phyloP scores from a whole-genome alignment of 92 coral and sea anemone genomes.

The Micromussa lordhowensis region DNA sequence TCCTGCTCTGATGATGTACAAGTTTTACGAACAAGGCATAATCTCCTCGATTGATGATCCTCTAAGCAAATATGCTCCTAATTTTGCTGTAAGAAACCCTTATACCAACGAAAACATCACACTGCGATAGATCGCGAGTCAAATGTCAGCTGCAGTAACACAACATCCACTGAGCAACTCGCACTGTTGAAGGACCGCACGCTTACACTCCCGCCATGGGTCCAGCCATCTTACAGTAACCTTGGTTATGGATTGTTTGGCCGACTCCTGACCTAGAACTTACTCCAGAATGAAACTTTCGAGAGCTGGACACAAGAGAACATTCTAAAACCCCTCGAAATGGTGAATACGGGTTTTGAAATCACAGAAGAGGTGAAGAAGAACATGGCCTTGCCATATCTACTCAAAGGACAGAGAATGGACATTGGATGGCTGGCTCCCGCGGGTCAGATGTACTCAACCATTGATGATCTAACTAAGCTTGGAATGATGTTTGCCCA shows the following conservation, averaged over 20 bases:
- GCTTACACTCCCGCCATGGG: constrained; percentile 68
- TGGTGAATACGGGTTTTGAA: constrained; percentile 46
- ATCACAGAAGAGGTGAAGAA: constrained; percentile 37
- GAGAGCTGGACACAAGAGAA: constrained; percentile 37
- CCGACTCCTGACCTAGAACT: constrained; percentile 48
- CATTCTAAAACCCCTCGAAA: constrained; percentile 45
- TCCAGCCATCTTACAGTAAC: constrained; percentile 76
- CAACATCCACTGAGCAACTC: constrained; percentile 66
- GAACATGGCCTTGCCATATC: constrained; percentile 56
- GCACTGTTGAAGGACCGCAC: constrained; percentile 44
- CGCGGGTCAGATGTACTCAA: constrained; percentile 45
- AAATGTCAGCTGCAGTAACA: constrained; percentile 64
- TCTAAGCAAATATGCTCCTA: constrained; percentile 70
- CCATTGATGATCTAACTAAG: constrained; percentile 41
- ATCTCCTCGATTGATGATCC: constrained; percentile 71
- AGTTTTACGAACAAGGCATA: constrained; percentile 61
- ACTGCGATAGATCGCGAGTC: constrained; percentile 74
- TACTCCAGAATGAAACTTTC: constrained; percentile 46
- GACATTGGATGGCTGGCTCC: constrained; percentile 47
- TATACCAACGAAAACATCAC: constrained; percentile 58
- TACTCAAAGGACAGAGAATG: constrained; percentile 13
- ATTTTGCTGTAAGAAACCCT: constrained; percentile 60
- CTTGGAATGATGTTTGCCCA: constrained; percentile 54
- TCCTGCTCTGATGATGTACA: constrained; percentile 58
- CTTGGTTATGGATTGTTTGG: constrained; percentile 53